Conservation (phyloP, 2,888 invertebrate genomes). For the Julus scandinavius region DNA sequence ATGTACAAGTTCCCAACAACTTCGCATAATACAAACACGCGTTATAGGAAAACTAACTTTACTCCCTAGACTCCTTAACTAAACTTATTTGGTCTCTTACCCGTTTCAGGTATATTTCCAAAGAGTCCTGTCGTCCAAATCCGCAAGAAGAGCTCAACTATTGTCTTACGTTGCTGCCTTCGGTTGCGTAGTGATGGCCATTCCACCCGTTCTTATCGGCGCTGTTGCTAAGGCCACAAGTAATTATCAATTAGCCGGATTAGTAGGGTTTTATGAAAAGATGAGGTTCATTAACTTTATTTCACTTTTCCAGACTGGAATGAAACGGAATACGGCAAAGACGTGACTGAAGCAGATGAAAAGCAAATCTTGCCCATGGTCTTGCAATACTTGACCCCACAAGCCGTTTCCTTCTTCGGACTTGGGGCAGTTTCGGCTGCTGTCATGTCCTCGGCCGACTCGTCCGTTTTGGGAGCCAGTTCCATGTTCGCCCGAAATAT, state of each 20-base stretch:
- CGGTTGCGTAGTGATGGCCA: conserved; percentile 96
- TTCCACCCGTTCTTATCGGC: conserved; percentile 96
- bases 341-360: conserved; percentile 71
- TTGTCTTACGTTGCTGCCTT: conserved; percentile 95
- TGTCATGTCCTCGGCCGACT: conserved; percentile 99
- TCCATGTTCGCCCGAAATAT: conserved; percentile 99
- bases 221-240: conserved; percentile 96
- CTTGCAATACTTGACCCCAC: conserved; percentile 94
- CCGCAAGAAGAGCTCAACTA: conserved; percentile 90
- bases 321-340: conserved; percentile 79
- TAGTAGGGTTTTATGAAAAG: neutral
- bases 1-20: neutral
- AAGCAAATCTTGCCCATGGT: conserved; percentile 98
- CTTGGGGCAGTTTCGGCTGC: conserved; percentile 98
- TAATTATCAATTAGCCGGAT: conserved; percentile 65
- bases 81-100: conserved; percentile 24
- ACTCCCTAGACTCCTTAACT: conserved; percentile 9
- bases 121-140: conserved; percentile 95
- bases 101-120: conserved; percentile 89
- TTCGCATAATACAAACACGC: neutral
- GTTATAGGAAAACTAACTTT: neutral
- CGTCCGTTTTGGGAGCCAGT: conserved; percentile 96
- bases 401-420: conserved; percentile 96
- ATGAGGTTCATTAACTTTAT: neutral
- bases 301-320: conserved; percentile 84